These are phyloP conservation scores for Raphicerus campestris DNA, from an alignment of 2,113 vertebrate genomes.

Conservation along the genomic window DNA sequence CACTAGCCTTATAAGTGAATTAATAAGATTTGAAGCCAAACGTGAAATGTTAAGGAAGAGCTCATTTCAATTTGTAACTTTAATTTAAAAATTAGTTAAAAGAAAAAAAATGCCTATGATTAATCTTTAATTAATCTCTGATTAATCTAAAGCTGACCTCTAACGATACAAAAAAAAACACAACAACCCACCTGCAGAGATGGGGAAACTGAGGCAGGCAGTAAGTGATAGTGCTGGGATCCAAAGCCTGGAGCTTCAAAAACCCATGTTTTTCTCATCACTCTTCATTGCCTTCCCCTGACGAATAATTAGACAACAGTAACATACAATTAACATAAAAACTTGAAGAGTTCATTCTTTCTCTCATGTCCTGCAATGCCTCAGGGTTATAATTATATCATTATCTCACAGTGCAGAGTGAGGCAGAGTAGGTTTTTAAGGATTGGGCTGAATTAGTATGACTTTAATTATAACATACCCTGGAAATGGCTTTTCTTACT, in stretches of 20 bases:
- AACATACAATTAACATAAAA: slow-evolving; percentile 34
- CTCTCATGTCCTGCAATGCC: neutral
- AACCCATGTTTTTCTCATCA: neutral
- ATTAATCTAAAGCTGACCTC: neutral
- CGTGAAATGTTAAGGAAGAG: neutral
- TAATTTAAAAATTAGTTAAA: neutral
- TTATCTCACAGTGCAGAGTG: neutral
- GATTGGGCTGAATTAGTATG: slow-evolving; percentile 30
- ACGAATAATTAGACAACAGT: slow-evolving; percentile 44
- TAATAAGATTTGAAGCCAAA: neutral
- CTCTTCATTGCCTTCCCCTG: slow-evolving; percentile 18
- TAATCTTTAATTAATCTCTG: neutral
- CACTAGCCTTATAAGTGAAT: neutral
- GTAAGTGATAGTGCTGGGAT: neutral
- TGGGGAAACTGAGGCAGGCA: neutral
- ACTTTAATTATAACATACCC: slow-evolving; percentile 51
- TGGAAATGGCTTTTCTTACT: slow-evolving; percentile 37
- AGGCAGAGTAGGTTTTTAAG: slow-evolving; percentile 5
- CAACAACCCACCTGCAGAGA: neutral
- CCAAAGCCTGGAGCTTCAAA: neutral
- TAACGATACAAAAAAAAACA: neutral
- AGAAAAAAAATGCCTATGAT: neutral
- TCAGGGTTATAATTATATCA: slow-evolving; percentile 21
- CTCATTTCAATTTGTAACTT: neutral
- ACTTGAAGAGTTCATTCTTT: neutral